These are phyloP conservation scores for Coregonus clupeaformis DNA, from an alignment of 2,113 vertebrate genomes.

Conservation along the genomic window DNA sequence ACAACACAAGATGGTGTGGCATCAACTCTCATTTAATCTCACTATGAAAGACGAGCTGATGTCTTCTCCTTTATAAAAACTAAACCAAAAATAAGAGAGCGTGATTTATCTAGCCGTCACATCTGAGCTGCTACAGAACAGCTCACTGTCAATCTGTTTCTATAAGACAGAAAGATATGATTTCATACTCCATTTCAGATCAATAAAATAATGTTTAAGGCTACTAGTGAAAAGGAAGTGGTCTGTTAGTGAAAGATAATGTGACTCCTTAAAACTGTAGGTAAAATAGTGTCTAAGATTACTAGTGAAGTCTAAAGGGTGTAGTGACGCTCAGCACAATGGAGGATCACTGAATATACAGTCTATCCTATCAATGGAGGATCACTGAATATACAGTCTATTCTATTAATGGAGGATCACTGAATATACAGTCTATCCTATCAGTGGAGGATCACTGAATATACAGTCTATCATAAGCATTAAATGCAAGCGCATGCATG, in stretches of 20 bases:
- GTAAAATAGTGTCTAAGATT: background rate
- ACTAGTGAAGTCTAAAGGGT: background rate
- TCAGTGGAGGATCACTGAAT: too few relatives aligned
- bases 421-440: too few relatives aligned
- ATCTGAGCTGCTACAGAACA: background rate
- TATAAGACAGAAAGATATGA: background rate
- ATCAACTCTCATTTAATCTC: background rate
- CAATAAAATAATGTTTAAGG: background rate
- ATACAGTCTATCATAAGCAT: background rate
- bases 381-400: too few relatives aligned
- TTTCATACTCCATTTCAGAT: background rate
- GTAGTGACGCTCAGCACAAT: background rate
- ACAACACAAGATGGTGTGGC: background rate
- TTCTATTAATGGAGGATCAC: too few relatives aligned
- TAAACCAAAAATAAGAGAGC: background rate
- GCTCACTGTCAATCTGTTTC: background rate
- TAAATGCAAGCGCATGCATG: slow-evolving; percentile 30
- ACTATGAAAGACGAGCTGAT: background rate
- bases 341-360: background rate
- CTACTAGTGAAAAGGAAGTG: background rate
- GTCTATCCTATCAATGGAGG: background rate
- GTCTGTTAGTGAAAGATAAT: background rate
- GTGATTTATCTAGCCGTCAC: background rate
- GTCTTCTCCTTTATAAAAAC: background rate
- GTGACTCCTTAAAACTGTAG: background rate